Conservation (phyloP, 2,888 invertebrate genomes). For the Caenorhabditis drosophilae region DNA sequence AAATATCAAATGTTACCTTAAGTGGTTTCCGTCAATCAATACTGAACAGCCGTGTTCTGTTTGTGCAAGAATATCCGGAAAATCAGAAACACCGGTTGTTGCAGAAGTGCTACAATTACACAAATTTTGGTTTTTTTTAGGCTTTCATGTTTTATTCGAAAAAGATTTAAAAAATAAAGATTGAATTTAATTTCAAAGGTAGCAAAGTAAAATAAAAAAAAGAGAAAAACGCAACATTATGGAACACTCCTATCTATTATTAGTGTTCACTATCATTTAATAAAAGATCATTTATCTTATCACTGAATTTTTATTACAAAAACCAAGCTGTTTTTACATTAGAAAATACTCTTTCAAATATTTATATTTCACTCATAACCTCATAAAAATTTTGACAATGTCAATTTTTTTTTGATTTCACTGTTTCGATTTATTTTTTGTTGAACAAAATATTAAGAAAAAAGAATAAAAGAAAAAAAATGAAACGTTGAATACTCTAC, state of each 20-base stretch:
- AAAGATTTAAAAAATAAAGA: no score
- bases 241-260: not conserved
- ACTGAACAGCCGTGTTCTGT: slow-evolving; percentile 64
- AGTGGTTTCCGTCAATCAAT: slow-evolving; percentile 60
- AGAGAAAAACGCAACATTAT: slow-evolving; percentile 1
- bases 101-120: slow-evolving; percentile 58
- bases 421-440: not conserved
- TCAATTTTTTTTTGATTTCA: no score
- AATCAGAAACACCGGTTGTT: slow-evolving; percentile 51
- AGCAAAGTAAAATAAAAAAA: not conserved
- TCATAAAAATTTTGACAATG: no score
- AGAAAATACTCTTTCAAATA: no score
- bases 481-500: no score
- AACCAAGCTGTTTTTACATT: no score
- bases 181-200: no score
- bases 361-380: no score
- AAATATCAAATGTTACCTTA: slow-evolving; percentile 20
- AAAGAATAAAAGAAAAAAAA: not conserved
- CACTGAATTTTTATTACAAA: not conserved
- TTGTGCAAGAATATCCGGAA: slow-evolving; percentile 65
- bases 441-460: not conserved
- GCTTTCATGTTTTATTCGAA: not conserved
- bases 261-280: not conserved
- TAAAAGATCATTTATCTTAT: not conserved
- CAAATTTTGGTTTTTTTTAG: not conserved